phyloP scores from a whole-genome alignment of 1,140 invertebrate species.

The Heliconius himera region DNA sequence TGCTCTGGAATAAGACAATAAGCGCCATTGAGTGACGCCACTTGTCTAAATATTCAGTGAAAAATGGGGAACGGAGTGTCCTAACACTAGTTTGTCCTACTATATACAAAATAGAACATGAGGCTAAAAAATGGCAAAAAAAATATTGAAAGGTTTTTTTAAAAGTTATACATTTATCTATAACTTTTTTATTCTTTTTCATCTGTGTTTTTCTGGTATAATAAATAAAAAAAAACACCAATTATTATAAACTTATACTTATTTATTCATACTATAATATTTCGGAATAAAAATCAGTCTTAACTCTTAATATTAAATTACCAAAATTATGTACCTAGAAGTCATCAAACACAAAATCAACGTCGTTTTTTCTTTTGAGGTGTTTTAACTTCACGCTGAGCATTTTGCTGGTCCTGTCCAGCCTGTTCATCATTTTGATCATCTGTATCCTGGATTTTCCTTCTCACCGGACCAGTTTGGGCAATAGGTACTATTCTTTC shows the following conservation, averaged over 20 bases:
- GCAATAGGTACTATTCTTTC: constrained; percentile 62
- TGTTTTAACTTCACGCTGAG: constrained; percentile 47
- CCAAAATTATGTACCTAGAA: neutral
- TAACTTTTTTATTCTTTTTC: too few species aligned
- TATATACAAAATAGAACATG: too few species aligned
- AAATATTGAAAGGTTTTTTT: too few species aligned
- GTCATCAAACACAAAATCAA: constrained; percentile 1
- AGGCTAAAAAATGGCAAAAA: too few species aligned
- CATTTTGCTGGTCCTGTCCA: constrained; percentile 40
- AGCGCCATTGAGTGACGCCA: too few species aligned
- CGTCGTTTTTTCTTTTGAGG: constrained; percentile 64
- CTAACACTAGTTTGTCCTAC: too few species aligned
- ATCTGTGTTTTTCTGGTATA: too few species aligned
- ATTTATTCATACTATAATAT: neutral
- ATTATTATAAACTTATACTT: neutral
- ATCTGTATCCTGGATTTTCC: constrained; percentile 51
- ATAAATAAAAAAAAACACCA: neutral
- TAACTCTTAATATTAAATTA: neutral
- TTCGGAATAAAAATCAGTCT: neutral
- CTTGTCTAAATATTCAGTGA: too few species aligned
- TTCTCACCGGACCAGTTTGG: constrained; percentile 64
- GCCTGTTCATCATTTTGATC: constrained; percentile 17
- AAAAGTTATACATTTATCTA: too few species aligned
- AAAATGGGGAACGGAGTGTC: too few species aligned
- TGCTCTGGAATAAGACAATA: too few species aligned